Conservation (phyloP, 1,140 invertebrate species). For the Patella vulgata region DNA sequence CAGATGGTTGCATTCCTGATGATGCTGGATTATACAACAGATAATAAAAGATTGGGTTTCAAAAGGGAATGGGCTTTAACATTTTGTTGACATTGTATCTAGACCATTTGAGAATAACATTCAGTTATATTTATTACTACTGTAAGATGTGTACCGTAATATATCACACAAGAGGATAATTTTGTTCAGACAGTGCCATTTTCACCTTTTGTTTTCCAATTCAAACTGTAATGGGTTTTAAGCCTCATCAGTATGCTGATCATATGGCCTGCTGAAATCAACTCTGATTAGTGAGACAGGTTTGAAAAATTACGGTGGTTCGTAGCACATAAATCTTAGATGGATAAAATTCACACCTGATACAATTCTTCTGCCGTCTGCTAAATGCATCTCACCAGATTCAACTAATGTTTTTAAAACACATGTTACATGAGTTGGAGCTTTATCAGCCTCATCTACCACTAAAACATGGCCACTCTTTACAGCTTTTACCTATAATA, state of each 20-base stretch:
- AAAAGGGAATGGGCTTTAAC: background rate
- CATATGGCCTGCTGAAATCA: too few species aligned
- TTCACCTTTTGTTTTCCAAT: background rate
- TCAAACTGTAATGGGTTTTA: background rate
- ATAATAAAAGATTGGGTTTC: background rate
- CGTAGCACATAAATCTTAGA: too few species aligned
- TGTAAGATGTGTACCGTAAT: background rate
- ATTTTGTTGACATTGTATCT: too few species aligned
- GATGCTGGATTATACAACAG: slow-evolving; percentile 35
- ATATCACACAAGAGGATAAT: background rate
- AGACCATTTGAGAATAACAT: too few species aligned
- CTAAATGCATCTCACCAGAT: slow-evolving; percentile 93
- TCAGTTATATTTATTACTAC: too few species aligned
- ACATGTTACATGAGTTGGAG: slow-evolving; percentile 94
- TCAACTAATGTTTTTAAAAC: slow-evolving; percentile 95
- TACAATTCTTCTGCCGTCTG: slow-evolving; percentile 91
- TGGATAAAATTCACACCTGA: slow-evolving; percentile 42
- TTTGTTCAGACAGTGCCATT: background rate
- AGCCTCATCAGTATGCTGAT: too few species aligned
- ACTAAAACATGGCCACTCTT: slow-evolving; percentile 89
- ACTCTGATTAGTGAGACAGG: too few species aligned
- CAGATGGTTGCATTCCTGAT: slow-evolving; percentile 38
- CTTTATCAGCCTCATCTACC: slow-evolving; percentile 97
- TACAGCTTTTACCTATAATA: slow-evolving; percentile 75
- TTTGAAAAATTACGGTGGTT: too few species aligned